Conservation (phyloP, 2,797 vertebrate species). For the Brachyrhaphis roseni region DNA sequence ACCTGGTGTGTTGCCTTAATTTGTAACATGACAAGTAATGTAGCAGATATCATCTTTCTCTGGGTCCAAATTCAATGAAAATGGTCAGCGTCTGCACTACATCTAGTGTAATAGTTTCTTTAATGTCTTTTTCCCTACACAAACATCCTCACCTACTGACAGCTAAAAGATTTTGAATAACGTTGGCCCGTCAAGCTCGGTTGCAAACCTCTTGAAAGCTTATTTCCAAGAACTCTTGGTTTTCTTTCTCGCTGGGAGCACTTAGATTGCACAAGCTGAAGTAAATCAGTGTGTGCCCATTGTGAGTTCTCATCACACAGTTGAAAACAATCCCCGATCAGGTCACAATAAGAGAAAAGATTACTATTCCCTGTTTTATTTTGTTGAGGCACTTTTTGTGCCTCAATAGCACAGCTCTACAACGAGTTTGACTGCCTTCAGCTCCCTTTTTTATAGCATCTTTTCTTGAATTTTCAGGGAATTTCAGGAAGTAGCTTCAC, state of each 20-base stretch:
- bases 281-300: not conserved
- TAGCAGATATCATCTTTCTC: not conserved
- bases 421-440: not conserved
- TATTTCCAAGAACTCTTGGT: conserved; percentile 9
- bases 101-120: not conserved
- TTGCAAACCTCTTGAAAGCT: not conserved
- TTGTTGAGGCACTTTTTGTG: not conserved
- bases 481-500: not conserved
- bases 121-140: not conserved
- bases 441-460: not conserved
- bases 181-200: not conserved
- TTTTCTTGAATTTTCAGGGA: not conserved
- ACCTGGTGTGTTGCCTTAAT: conserved; percentile 1
- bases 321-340: conserved; percentile 6
- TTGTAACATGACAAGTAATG: conserved; percentile 5
- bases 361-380: conserved; percentile 7
- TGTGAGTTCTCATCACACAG: not conserved
- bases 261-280: not conserved
- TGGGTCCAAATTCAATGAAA: conserved; percentile 2
- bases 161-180: conserved; percentile 19
- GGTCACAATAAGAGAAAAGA: conserved; percentile 8
- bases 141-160: conserved; percentile 10
- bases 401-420: not conserved
- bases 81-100: not conserved
- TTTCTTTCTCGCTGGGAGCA: conserved; percentile 5